Evolutionary conservation across 2,113 vertebrate genomes (phyloP).

Genomic region (Tylochromis polylepis): DNA sequence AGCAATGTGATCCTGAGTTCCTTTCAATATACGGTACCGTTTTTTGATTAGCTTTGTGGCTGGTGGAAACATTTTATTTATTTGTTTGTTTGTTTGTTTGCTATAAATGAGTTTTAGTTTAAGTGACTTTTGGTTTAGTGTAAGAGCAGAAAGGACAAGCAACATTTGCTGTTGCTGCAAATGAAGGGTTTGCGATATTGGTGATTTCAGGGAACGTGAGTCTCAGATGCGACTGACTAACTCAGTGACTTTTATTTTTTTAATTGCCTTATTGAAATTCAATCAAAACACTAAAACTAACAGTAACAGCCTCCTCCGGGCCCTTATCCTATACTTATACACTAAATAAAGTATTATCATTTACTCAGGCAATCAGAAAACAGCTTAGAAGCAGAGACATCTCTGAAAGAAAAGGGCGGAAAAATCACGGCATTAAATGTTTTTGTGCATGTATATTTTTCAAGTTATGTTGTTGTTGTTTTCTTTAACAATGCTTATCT

Average conservation of each 20-base stretch:
- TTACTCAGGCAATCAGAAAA: background rate
- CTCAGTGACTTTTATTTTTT: background rate
- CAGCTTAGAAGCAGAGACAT: background rate
- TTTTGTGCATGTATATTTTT: background rate
- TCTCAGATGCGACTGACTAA: rapidly evolving
- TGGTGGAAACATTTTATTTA: background rate
- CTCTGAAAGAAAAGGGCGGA: background rate
- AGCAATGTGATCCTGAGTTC: background rate
- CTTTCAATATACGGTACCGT: background rate
- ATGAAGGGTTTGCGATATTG: background rate
- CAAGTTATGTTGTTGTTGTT: background rate
- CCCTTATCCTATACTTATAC: background rate
- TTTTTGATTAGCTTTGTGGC: background rate
- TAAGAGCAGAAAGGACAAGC: background rate
- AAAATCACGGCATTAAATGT: background rate
- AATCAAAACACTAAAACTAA: background rate
- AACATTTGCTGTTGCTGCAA: background rate
- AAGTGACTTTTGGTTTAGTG: background rate
- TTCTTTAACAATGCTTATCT: background rate
- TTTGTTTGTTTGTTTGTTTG: rapidly evolving
- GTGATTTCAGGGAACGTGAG: background rate
- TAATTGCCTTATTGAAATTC: background rate
- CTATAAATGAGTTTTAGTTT: background rate
- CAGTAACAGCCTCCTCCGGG: background rate
- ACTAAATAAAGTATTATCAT: background rate